Conservation (phyloP, 2,888 invertebrate genomes). For the Aromia moschata region DNA sequence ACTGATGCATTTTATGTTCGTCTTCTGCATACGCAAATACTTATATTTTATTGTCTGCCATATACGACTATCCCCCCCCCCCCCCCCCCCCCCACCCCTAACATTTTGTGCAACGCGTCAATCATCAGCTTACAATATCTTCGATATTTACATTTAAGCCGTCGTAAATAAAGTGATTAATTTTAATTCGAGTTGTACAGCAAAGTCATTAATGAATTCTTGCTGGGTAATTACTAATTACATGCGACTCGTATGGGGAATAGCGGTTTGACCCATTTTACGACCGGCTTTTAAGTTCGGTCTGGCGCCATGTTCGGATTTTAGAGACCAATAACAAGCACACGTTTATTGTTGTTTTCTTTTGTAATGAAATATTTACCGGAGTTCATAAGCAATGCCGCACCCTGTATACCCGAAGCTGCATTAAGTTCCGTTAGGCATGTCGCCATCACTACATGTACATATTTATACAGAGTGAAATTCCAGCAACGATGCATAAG, state of each 20-base stretch:
- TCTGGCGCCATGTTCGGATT: slow-evolving; percentile 6
- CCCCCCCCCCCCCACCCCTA: too few species aligned
- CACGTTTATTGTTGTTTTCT: too few species aligned
- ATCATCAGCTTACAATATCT: slow-evolving; percentile 6
- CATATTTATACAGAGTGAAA: too few species aligned
- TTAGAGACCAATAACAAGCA: neutral
- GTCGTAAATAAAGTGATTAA: slow-evolving; percentile 18
- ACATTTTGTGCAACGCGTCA: neutral
- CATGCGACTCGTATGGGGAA: too few species aligned
- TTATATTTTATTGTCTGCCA: neutral
- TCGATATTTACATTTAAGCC: slow-evolving; percentile 12
- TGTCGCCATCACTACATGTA: too few species aligned
- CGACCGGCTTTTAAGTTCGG: neutral
- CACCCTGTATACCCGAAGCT: too few species aligned
- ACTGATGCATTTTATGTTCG: neutral
- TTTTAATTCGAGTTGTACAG: slow-evolving; percentile 15
- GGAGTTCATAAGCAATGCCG: too few species aligned
- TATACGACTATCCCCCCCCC: too few species aligned
- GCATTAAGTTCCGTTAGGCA: too few species aligned
- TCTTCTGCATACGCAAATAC: neutral
- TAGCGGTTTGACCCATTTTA: slow-evolving; percentile 15
- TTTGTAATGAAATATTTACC: too few species aligned
- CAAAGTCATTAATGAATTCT: slow-evolving; percentile 14
- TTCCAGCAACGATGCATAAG: too few species aligned
- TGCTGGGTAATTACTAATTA: slow-evolving; percentile 1